These are phyloP conservation scores for Cyprinodon tularosa DNA, from an alignment of 2,113 vertebrate species.

Conservation along the genomic window DNA sequence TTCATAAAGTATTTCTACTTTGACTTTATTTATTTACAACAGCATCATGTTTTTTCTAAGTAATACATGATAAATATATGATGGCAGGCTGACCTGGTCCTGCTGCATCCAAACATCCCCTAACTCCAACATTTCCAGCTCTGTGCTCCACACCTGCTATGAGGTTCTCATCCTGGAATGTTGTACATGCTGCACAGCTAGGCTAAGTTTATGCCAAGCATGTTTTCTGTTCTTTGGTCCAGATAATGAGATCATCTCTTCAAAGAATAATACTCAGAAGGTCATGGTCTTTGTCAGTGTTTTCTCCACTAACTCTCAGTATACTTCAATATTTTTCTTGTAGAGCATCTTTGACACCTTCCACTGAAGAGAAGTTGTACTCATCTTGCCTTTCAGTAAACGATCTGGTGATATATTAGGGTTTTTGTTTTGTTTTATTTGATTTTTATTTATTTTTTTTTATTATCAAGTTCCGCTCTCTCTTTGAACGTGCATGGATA, in stretches of 20 bases:
- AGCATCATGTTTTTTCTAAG: not conserved
- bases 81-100: not conserved
- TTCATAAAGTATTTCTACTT: too few species aligned
- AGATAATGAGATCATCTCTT: not conserved
- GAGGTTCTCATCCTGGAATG: too few species aligned
- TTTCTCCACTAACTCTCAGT: not conserved
- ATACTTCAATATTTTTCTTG: not conserved
- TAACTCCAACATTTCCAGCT: not conserved
- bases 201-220: not conserved
- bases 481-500: not conserved
- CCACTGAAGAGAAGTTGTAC: not conserved
- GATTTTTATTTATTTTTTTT: too few species aligned
- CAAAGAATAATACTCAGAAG: not conserved
- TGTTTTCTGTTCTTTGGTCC: not conserved
- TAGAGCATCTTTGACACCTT: not conserved
- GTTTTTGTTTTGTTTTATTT: not conserved
- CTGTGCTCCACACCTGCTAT: too few species aligned
- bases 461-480: not conserved
- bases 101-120: not conserved
- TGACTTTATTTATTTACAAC: not conserved
- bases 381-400: not conserved
- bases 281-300: not conserved
- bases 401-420: not conserved
- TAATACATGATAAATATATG: not conserved
- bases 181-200: too few species aligned